Percentiles rank a stretch among this genome's conserved stretches.
phyloP scores from a whole-genome alignment of 2,113 vertebrate species.

The Pelobates fuscus region DNA sequence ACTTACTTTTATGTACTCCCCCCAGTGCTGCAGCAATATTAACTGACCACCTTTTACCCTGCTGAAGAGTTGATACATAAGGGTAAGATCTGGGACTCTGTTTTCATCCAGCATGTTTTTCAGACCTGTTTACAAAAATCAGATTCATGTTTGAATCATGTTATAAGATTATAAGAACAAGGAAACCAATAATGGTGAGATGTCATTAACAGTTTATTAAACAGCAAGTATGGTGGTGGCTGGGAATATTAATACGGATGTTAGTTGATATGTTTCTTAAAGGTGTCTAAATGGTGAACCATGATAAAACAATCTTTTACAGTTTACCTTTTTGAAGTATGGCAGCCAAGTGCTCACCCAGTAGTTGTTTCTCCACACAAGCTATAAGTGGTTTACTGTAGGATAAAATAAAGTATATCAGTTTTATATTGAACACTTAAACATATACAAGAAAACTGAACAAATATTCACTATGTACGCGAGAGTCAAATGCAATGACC shows the following conservation, averaged over 20 bases:
- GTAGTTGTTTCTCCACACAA: constrained; percentile 78
- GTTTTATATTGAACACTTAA: too few relatives aligned
- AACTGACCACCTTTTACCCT: constrained; percentile 75
- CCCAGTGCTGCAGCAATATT: constrained; percentile 76
- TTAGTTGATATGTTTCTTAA: too few relatives aligned
- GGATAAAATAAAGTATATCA: background rate
- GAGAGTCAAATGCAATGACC: too few relatives aligned
- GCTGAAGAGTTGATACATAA: constrained; percentile 78
- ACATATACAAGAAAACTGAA: background rate
- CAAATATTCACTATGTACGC: background rate
- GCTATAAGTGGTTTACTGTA: constrained; percentile 75
- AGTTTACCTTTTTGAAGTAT: constrained; percentile 79
- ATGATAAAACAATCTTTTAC: too few relatives aligned
- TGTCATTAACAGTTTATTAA: too few relatives aligned
- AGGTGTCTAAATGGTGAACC: too few relatives aligned
- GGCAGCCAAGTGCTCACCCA: constrained; percentile 76
- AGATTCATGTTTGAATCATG: background rate
- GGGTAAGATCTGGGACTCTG: constrained; percentile 73
- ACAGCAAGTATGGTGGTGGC: too few relatives aligned
- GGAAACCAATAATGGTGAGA: too few relatives aligned
- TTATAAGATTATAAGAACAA: too few relatives aligned
- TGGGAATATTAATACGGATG: too few relatives aligned
- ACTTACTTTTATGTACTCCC: constrained; percentile 79
- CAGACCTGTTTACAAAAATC: constrained; percentile 62
- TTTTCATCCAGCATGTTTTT: constrained; percentile 77